Evolutionary conservation across 2,797 vertebrate genomes (phyloP).

Genomic region (Hipposideros larvatus): DNA sequence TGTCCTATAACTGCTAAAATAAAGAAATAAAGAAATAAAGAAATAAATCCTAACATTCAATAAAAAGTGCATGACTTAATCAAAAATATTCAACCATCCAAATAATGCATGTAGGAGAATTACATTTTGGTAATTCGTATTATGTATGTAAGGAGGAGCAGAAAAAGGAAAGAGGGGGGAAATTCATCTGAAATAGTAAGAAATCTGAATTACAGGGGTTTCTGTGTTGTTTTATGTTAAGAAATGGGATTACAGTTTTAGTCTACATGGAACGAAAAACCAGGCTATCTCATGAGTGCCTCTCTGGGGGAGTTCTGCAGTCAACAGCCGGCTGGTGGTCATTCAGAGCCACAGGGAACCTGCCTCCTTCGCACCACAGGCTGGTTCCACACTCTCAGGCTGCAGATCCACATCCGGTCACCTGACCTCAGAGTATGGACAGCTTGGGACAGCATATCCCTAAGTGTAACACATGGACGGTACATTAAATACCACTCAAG

Average conservation of each 20-base stretch:
- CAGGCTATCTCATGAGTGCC: too few species aligned
- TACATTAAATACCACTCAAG: background rate
- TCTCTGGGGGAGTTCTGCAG: background rate
- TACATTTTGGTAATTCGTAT: background rate
- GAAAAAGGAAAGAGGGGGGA: background rate
- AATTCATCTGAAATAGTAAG: background rate
- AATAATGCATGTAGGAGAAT: background rate
- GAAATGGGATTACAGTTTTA: background rate
- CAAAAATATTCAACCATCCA: background rate
- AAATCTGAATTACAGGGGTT: background rate
- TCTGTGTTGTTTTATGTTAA: background rate
- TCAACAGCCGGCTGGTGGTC: background rate
- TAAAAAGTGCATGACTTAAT: background rate
- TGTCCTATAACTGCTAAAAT: background rate
- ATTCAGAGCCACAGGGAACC: background rate
- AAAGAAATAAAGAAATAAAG: constrained; percentile 20
- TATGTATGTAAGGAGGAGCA: background rate
- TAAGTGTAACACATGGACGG: background rate
- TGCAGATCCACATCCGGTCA: background rate
- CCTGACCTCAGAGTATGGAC: background rate
- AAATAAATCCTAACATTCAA: background rate
- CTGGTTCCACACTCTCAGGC: background rate
- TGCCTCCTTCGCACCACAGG: accelerated
- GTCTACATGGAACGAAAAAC: background rate
- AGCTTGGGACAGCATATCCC: background rate